Evolutionary conservation across 2,888 invertebrate species (phyloP).

Genomic region (Phyllotreta striolata): DNA sequence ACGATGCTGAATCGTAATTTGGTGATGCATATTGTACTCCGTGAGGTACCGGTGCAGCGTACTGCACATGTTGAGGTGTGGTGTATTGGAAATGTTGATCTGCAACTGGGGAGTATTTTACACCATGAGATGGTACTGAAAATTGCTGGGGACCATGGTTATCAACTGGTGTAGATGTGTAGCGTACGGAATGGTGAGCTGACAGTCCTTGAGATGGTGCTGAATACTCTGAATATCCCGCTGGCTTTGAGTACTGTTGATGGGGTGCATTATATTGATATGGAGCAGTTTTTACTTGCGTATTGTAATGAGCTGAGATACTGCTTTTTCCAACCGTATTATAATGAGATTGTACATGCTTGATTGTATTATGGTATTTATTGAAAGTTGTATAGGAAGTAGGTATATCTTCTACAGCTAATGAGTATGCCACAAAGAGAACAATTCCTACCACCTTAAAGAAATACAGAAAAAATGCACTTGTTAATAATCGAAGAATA

Average conservation of each 20-base stretch:
- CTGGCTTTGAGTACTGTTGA: slow-evolving; percentile 1
- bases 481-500: slow-evolving; percentile 1
- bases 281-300: slow-evolving; percentile 14
- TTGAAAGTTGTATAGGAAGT: slow-evolving; percentile 45
- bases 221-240: slow-evolving; percentile 2
- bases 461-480: slow-evolving; percentile 4
- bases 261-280: slow-evolving; percentile 1
- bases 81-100: background rate
- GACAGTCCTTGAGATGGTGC: slow-evolving; percentile 5
- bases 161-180: background rate
- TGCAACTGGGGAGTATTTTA: background rate
- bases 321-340: slow-evolving; percentile 9
- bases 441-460: slow-evolving; percentile 30
- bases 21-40: background rate
- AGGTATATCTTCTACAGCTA: slow-evolving; percentile 38
- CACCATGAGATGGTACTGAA: background rate
- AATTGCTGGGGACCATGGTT: background rate
- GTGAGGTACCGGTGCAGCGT: background rate
- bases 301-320: slow-evolving; percentile 9
- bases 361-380: slow-evolving; percentile 43
- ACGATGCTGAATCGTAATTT: background rate
- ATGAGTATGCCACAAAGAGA: slow-evolving; percentile 34
- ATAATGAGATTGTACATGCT: slow-evolving; percentile 38
- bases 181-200: slow-evolving; percentile 11
- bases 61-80: slow-evolving; percentile 4